Base-by-base conservation (phyloP, 2,113 vertebrate species). In the Chamaetylas fuelleborni region DNA sequence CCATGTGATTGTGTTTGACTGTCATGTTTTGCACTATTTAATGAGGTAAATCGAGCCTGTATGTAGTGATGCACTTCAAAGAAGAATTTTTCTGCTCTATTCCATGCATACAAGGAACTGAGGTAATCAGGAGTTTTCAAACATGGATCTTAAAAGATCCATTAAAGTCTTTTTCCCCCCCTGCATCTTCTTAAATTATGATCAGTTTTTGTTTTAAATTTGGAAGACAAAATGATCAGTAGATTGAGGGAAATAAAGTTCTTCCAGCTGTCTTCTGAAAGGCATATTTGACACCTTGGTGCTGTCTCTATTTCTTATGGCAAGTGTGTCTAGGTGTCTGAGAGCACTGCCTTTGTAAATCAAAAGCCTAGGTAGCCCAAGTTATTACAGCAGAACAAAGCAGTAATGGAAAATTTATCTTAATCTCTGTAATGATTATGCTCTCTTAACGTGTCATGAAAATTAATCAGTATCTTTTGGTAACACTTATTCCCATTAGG, bases 341-440 rank as follows among this genome's bases (percentile, higher is more conserved):
- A 7, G 20, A 85, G 47, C 62, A 56, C 17, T 69, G 17, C 12
- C 38, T 88, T 87, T 82, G 8, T 73, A 43, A 67, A 57, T 85
- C 45, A 88, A 90, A 76, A 31, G n/a, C 45, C 36, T 61, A 28
- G 15, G 38, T 71, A 42, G 26, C 22, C 58, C 38, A 82, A 45
- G 19, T 54, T 77, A 45, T 85, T 82, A 34, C 10, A 87, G 29
- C 36, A 84, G 76, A 92, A 89, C 15, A 82, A 72, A 87, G 20
- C 38, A 73, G 10, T 73, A 95, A 77, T 87, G 47, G 50, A 54
- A 90, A 90, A 74, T 61, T 60, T 78, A 28, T 86, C 47, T 86
- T 91, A 16, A 36, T 84, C 53, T 91, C 80, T 91, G 73, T 90
- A 86, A 93, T 92, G 64, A 71, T 90, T 80, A 54, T 5, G 33